phyloP scores from a whole-genome alignment of 1,140 invertebrate species.

The Sitodiplosis mosellana region DNA sequence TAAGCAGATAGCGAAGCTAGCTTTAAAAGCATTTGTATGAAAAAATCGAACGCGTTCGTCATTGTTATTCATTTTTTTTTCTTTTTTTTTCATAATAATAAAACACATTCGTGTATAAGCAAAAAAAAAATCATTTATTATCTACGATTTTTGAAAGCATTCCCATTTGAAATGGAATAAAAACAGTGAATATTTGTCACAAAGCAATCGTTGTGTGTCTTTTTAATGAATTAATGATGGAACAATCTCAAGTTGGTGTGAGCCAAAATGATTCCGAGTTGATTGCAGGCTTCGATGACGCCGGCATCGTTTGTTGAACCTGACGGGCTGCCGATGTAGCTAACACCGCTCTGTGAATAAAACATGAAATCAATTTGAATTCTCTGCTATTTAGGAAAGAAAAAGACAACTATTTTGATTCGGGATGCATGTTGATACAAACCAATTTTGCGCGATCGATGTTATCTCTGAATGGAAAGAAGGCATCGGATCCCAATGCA shows the following conservation, averaged over 20 bases:
- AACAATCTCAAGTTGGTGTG: conserved; percentile 89
- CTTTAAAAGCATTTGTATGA: too few relatives aligned
- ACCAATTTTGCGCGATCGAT: conserved; percentile 86
- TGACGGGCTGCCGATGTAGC: conserved; percentile 78
- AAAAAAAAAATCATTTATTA: conserved; percentile 21
- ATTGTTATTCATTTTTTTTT: too few relatives aligned
- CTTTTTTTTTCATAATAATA: too few relatives aligned
- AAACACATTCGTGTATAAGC: conserved; percentile 22
- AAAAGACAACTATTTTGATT: too few relatives aligned
- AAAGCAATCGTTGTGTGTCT: too few relatives aligned
- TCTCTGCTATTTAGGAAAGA: too few relatives aligned
- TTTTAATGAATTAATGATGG: conserved; percentile 56
- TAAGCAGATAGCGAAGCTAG: too few relatives aligned
- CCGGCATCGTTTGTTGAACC: conserved; percentile 84
- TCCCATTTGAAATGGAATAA: too few relatives aligned
- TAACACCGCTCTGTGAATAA: conserved; percentile 71
- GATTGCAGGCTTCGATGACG: conserved; percentile 84
- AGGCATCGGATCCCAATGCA: conserved; percentile 90
- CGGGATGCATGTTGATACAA: too few relatives aligned
- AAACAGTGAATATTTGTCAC: too few relatives aligned
- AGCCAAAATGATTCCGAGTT: conserved; percentile 71
- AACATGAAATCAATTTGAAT: conserved; percentile 10
- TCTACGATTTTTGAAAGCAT: too few relatives aligned
- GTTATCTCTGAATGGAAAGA: conserved; percentile 97
- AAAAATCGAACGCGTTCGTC: too few relatives aligned